These are phyloP conservation scores for Anguilla marmorata DNA, from an alignment of 2,797 vertebrate species.

Conservation along the genomic window DNA sequence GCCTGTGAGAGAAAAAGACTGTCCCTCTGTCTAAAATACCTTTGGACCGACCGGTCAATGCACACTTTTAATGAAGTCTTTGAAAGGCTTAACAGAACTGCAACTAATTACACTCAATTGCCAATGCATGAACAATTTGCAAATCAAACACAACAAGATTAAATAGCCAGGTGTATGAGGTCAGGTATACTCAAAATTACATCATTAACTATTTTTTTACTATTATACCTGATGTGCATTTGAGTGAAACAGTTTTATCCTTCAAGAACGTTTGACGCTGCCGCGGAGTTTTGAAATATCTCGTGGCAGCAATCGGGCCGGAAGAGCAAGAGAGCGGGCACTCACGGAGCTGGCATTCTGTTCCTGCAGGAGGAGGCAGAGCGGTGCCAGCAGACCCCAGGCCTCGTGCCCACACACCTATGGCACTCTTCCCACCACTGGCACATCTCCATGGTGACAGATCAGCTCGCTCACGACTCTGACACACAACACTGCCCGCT, in stretches of 20 bases:
- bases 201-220: no score
- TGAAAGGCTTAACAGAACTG: no score
- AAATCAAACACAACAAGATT: neutral
- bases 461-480: neutral
- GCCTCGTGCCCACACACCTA: neutral
- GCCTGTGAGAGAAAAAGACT: no score
- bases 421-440: neutral
- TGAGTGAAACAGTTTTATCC: neutral
- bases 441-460: neutral
- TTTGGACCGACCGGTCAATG: no score
- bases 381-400: neutral
- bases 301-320: neutral
- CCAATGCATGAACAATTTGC: no score
- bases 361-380: neutral
- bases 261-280: neutral
- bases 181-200: no score
- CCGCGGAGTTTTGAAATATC: neutral
- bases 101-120: no score
- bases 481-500: neutral
- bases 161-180: neutral
- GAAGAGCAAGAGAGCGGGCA: neutral
- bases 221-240: neutral
- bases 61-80: no score
- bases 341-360: neutral
- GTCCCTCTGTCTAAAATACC: no score